These are phyloP conservation scores for Pocillopora damicornis DNA, from an alignment of 64 coral and sea anemone genomes.

Conservation along the genomic window DNA sequence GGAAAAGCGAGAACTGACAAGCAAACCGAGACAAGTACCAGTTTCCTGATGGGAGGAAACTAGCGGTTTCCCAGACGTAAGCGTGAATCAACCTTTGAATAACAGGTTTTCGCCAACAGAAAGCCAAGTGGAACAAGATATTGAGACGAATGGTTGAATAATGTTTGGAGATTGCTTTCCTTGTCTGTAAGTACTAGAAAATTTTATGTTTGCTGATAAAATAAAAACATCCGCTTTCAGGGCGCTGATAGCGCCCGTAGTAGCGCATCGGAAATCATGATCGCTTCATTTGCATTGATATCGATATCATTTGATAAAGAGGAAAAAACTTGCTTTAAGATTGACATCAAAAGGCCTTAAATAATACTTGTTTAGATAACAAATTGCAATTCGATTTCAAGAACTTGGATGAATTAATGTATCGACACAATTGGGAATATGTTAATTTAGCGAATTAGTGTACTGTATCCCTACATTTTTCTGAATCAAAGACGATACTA, in stretches of 20 bases:
- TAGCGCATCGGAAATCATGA: no score
- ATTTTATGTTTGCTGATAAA: not conserved
- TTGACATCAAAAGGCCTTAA: not conserved
- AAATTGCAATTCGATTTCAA: not conserved
- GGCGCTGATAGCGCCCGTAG: not conserved
- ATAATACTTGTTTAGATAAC: not conserved
- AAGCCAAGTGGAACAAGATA: constrained; percentile 5
- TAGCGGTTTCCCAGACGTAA: not conserved
- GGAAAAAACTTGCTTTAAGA: not conserved
- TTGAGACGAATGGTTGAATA: not conserved
- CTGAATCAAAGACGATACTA: no score
- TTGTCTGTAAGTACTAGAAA: constrained; percentile 63
- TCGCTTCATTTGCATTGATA: not conserved
- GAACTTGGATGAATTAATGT: not conserved
- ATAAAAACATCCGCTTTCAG: not conserved
- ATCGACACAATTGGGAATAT: not conserved
- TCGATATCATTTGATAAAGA: not conserved
- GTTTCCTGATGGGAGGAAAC: not conserved
- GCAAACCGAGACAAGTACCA: not conserved
- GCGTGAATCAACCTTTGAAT: not conserved
- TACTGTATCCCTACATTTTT: no score
- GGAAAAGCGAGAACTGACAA: not conserved
- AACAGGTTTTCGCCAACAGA: not conserved
- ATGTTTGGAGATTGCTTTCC: constrained; percentile 66
- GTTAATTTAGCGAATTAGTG: not conserved